A percentile compares a stretch with the other conserved stretches of the same genome.
Evolutionary conservation across 2,888 invertebrate species (phyloP).

Genomic region (Gastrophysa polygoni): DNA sequence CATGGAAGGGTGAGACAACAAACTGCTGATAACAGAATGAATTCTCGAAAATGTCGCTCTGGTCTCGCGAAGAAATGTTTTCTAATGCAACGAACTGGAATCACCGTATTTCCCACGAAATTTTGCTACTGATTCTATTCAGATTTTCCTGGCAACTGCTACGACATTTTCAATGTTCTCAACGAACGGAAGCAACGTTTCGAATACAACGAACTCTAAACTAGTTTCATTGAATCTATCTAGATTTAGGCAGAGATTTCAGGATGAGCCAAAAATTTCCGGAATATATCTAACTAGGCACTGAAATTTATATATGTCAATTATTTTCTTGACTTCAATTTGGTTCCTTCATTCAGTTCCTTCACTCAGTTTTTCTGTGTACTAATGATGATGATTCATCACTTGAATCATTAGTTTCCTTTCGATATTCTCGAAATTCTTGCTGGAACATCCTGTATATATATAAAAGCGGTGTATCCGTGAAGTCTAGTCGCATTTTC

Average conservation of each 20-base stretch:
- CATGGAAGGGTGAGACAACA: no score
- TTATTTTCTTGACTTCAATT: no score
- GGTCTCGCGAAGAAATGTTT: no score
- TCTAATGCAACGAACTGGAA: no score
- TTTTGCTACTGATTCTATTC: neutral
- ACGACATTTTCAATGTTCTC: conserved; percentile 50
- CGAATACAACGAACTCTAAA: conserved; percentile 58
- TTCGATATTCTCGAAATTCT: neutral
- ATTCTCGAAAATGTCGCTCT: no score
- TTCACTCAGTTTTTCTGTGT: no score
- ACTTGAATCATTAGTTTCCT: no score
- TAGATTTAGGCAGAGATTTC: conserved; percentile 48
- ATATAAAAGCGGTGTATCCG: conserved; percentile 32
- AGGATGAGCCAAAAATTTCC: neutral
- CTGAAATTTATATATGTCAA: no score
- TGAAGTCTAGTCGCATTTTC: conserved; percentile 52
- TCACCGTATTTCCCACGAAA: no score
- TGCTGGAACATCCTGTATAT: neutral
- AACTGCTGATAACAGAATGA: no score
- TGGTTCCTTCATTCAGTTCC: no score
- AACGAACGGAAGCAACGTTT: conserved; percentile 58
- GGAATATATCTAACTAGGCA: conserved; percentile 14
- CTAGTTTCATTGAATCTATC: conserved; percentile 49
- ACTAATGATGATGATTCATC: no score
- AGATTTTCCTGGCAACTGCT: conserved; percentile 26